Percentiles rank a stretch among this genome's conserved stretches.
Evolutionary conservation across 2,113 vertebrate species (phyloP).

Genomic region (Benitochromis conjunctus): DNA sequence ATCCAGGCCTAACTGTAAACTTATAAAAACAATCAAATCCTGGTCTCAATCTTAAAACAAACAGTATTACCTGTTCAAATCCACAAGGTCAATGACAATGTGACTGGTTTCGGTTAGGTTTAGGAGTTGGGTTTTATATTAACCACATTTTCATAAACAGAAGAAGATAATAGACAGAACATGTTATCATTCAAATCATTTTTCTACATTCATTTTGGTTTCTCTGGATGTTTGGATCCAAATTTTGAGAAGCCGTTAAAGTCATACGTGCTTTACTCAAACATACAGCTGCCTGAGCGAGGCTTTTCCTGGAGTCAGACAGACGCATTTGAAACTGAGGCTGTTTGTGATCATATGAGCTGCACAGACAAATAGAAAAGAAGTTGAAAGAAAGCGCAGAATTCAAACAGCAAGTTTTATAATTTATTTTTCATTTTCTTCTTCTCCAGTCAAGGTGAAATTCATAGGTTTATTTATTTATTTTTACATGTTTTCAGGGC

Average conservation of each 20-base stretch:
- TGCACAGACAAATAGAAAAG: background rate
- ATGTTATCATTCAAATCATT: background rate
- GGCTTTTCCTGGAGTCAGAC: too few species aligned
- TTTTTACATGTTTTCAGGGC: background rate
- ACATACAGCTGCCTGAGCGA: too few species aligned
- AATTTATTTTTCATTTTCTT: background rate
- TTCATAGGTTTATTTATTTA: background rate
- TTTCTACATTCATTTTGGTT: background rate
- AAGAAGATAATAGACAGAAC: background rate
- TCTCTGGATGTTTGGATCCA: background rate
- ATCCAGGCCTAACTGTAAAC: background rate
- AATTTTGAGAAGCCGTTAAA: too few species aligned
- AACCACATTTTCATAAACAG: background rate
- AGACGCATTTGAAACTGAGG: background rate
- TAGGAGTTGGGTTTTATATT: background rate
- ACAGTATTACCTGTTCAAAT: background rate
- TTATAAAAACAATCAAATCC: background rate
- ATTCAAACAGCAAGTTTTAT: background rate
- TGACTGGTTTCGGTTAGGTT: background rate
- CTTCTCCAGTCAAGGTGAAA: background rate
- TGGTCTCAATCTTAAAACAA: background rate
- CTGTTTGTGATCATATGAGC: background rate
- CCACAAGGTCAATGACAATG: background rate
- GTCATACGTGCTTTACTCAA: too few species aligned
- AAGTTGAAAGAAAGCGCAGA: background rate